Base-by-base conservation (phyloP, 2,888 invertebrate genomes). In the Ochropleura leucogaster region DNA sequence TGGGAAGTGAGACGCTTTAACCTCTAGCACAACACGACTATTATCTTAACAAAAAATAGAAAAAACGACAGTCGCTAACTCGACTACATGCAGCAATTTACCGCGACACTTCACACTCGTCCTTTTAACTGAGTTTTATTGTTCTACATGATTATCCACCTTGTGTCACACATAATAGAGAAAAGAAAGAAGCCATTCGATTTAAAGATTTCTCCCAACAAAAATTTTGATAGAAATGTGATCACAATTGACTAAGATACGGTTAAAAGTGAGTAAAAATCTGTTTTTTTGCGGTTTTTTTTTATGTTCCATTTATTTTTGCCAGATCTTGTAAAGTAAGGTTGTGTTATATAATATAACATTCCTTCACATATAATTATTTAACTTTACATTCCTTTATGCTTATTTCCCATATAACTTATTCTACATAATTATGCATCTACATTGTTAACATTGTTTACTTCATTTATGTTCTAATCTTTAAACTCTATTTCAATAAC, bases 21-120 rank as follows among this genome's bases (percentile, higher is more conserved):
- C 30, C 30, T 30, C 30, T 30, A 30, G 30, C 1, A 30, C 30
- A 30, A 30, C 30, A 30, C 30, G 30, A 30, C 49, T 66, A 18
- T 55, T 16, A 55, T n/a, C 10, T 49, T 14, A 5, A 49, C 7
- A 57, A 65, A 63, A 75, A 51, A 30, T 30, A 30, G 6, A 12
- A 30, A 55, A 55, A 20, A 2, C 10, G 0, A 0, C 10, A 53
- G 20, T 42, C 70, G 81, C 84, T 80, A 80, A 84, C 70, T 80
- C 53, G 16, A 18, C 46, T 73, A 80, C 81, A 84, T 3, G 68
- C 40, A 74, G 69, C 75, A 80, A 70, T 80, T 84, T 84, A 73
- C 62, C 51, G 30, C 62, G 53, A 69, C 71, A 75, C 63, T 80
- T 76, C 65, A 82, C 84, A 82, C 81, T 84, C 51, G 69, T 75